These are phyloP conservation scores for Stichopus chloronotus DNA, from an alignment of 35 echinoderm and acorn worm species.

Conservation along the genomic window DNA sequence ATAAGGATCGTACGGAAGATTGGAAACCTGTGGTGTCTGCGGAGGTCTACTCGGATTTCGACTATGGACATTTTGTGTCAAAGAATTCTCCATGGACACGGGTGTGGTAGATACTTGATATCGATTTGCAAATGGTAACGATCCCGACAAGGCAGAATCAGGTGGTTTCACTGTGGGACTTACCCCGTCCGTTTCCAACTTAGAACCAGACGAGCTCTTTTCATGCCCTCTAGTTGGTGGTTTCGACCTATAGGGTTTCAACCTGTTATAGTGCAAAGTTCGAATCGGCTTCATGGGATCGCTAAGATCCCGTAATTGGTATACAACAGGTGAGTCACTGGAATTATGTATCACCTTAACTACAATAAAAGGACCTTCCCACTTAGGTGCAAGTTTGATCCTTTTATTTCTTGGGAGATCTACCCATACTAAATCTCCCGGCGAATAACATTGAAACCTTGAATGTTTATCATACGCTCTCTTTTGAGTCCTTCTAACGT, in stretches of 20 bases:
- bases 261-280: background rate
- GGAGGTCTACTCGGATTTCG: too few relatives aligned
- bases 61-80: background rate
- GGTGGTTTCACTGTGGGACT: background rate
- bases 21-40: too few relatives aligned
- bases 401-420: background rate
- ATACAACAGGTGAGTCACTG: too few relatives aligned
- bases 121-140: background rate
- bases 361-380: constrained; percentile 8
- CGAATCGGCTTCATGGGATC: background rate
- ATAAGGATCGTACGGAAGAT: too few relatives aligned
- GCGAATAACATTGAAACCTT: background rate
- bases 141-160: background rate
- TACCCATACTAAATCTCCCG: background rate
- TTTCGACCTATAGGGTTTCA: background rate
- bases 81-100: too few relatives aligned
- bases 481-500: background rate
- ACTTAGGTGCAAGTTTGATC: background rate
- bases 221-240: background rate
- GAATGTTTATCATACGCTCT: background rate
- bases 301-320: background rate
- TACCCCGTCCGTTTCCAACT: background rate
- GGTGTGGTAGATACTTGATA: background rate
- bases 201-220: background rate
- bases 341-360: background rate